Percentiles rank a stretch among this genome's conserved stretches.
Conservation (phyloP, 2,797 vertebrate genomes). For the Semotilus atromaculatus region DNA sequence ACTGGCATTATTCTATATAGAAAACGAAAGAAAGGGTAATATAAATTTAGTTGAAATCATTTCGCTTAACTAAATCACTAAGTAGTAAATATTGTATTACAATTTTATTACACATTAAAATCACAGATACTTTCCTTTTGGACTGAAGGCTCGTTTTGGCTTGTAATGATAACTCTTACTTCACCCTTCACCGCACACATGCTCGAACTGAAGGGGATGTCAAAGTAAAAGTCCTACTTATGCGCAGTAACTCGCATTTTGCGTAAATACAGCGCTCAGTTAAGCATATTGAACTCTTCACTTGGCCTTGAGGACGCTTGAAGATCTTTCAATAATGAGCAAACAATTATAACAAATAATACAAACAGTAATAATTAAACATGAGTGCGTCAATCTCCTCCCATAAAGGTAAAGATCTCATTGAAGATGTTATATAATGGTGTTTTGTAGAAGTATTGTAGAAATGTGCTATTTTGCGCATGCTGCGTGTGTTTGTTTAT, state of each 20-base stretch:
- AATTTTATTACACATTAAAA: background rate
- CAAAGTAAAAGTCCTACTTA: slow-evolving; percentile 35
- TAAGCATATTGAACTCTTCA: background rate
- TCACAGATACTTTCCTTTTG: background rate
- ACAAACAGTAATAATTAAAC: background rate
- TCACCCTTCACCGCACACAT: background rate
- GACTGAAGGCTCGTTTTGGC: no score
- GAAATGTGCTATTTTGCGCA: background rate
- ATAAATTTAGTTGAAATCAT: background rate
- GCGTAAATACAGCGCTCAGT: slow-evolving; percentile 11
- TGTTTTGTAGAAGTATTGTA: background rate
- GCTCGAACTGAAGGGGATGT: background rate
- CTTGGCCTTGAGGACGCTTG: slow-evolving; percentile 28
- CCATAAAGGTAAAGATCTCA: slow-evolving; percentile 32
- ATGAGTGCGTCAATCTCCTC: slow-evolving; percentile 33
- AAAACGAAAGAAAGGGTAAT: background rate
- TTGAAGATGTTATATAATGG: background rate
- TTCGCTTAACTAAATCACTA: background rate
- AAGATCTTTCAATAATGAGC: slow-evolving; percentile 30
- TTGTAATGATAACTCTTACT: background rate
- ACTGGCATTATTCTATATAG: background rate
- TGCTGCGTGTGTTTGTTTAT: background rate
- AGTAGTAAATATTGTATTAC: no score
- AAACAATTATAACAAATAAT: background rate
- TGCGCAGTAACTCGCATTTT: background rate